Evolutionary conservation across 2,113 vertebrate species (phyloP).

Genomic region (Dasyurus viverrinus): DNA sequence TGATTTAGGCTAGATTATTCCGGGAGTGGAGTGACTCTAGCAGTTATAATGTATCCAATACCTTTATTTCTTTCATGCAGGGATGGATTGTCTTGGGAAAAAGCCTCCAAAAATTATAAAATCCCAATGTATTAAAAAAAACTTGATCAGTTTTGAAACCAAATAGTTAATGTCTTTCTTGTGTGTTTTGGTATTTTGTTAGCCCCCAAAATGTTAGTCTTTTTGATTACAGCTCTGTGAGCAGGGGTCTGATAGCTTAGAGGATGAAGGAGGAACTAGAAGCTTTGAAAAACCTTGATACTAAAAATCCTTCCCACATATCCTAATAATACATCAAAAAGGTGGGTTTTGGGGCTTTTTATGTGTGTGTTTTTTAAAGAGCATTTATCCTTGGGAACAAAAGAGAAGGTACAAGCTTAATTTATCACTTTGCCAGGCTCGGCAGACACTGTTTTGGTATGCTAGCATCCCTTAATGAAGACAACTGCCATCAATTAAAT

Average conservation of each 20-base stretch:
- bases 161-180: background rate
- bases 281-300: background rate
- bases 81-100: background rate
- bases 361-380: background rate
- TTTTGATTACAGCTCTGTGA: background rate
- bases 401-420: background rate
- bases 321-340: constrained; percentile 1
- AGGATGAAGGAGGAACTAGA: background rate
- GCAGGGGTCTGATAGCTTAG: background rate
- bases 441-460: background rate
- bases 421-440: background rate
- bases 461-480: background rate
- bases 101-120: background rate
- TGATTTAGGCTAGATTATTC: background rate
- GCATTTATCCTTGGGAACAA: background rate
- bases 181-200: background rate
- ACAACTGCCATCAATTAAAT: background rate
- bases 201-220: background rate
- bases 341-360: background rate
- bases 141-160: background rate
- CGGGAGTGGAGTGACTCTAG: background rate
- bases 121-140: background rate
- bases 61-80: background rate
- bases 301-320: background rate
- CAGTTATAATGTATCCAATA: background rate